These are phyloP conservation scores for Gallinago jamesoni DNA, from an alignment of 2,113 vertebrate species.

Conservation along the genomic window DNA sequence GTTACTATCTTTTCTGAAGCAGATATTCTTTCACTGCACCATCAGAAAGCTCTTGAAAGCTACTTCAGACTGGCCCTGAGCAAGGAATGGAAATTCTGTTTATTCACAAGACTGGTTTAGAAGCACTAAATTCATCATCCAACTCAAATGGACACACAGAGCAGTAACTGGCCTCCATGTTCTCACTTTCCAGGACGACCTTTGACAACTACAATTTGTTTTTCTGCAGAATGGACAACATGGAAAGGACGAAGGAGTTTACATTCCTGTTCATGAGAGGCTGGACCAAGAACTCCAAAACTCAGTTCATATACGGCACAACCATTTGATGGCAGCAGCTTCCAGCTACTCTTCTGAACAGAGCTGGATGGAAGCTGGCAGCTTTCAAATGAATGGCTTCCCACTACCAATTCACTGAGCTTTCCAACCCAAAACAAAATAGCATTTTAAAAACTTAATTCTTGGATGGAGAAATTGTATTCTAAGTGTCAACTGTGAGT, in stretches of 20 bases:
- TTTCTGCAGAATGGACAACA: not conserved
- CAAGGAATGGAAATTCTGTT: not conserved
- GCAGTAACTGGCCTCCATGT: not conserved
- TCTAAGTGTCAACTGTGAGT: conserved; percentile 16
- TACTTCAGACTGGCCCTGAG: not conserved
- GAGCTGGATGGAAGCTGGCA: conserved; percentile 24
- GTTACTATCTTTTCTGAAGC: not conserved
- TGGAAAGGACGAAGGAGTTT: not conserved
- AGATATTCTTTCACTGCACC: not conserved
- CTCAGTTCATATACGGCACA: conserved; percentile 40
- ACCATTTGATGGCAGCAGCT: conserved; percentile 68
- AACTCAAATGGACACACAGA: not conserved
- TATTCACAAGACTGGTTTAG: not conserved
- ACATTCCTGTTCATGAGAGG: not conserved
- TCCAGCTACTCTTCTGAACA: conserved; percentile 40
- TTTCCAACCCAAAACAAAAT: conserved; percentile 40
- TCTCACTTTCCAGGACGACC: not conserved
- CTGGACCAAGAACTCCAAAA: conserved; percentile 46
- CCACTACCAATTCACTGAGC: conserved; percentile 30
- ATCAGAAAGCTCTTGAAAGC: conserved; percentile 15
- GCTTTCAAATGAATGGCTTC: conserved; percentile 47
- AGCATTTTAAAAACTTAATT: conserved; percentile 39
- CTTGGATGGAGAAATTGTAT: conserved; percentile 25
- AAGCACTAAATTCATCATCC: not conserved
- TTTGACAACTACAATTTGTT: not conserved